phyloP scores from a whole-genome alignment of 2,797 vertebrate genomes.

The Caiman crocodilus region DNA sequence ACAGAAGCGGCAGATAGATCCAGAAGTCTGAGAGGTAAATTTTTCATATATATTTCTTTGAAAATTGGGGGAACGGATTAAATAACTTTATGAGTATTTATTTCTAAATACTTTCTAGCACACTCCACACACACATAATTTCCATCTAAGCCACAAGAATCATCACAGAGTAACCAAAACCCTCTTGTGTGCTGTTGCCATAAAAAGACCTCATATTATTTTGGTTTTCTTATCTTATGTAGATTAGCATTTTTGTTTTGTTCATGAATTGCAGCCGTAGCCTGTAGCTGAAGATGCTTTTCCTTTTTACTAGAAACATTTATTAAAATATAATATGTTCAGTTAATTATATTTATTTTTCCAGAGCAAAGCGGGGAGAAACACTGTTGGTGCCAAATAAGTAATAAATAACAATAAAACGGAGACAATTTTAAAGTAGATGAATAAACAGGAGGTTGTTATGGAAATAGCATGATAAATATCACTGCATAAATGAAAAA shows the following conservation, averaged over 20 bases:
- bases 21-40: background rate
- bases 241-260: background rate
- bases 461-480: constrained; percentile 39
- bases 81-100: background rate
- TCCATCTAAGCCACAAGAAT: background rate
- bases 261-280: background rate
- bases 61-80: background rate
- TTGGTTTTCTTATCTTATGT: background rate
- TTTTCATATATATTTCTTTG: background rate
- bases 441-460: constrained; percentile 33
- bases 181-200: background rate
- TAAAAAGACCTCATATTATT: too few species aligned
- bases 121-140: accelerated
- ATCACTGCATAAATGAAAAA: constrained; percentile 29
- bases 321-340: background rate
- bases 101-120: background rate
- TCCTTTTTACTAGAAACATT: too few species aligned
- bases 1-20: background rate
- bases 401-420: constrained; percentile 1
- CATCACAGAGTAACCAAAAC: background rate
- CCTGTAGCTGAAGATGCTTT: too few species aligned
- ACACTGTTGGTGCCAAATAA: constrained; percentile 16
- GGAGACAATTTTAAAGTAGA: background rate
- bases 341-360: background rate
- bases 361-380: too few species aligned